Conservation (phyloP, 2,113 vertebrate genomes). For the Malurus elegans region DNA sequence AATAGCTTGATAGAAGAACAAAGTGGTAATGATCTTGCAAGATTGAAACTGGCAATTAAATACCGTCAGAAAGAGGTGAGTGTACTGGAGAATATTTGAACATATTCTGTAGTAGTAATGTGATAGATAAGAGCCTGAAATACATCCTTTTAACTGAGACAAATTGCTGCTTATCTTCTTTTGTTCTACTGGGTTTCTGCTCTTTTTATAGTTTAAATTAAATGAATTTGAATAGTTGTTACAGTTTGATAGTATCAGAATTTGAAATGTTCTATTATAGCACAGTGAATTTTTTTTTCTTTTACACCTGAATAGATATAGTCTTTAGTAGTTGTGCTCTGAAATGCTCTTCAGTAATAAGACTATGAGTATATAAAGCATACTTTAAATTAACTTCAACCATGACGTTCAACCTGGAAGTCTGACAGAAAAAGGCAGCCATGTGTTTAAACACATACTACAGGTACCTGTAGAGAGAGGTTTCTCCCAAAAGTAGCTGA, state of each 20-base stretch:
- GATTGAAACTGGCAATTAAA: conserved; percentile 96
- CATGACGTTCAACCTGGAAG: too few relatives aligned
- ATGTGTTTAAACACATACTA: not conserved
- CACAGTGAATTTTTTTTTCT: not conserved
- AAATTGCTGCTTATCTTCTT: conserved; percentile 1
- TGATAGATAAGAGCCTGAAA: conserved; percentile 34
- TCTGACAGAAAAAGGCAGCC: not conserved
- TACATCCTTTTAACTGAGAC: not conserved
- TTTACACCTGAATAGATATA: not conserved
- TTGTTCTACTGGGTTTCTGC: not conserved
- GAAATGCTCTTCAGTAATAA: not conserved
- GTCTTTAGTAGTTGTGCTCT: not conserved
- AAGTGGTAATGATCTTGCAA: conserved; percentile 86
- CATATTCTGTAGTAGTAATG: not conserved
- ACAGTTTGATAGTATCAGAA: not conserved
- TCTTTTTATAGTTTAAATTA: not conserved
- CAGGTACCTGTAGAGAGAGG: not conserved
- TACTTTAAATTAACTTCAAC: not conserved
- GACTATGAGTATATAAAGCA: not conserved
- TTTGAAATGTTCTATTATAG: not conserved
- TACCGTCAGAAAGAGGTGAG: conserved; percentile 97
- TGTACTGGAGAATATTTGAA: conserved; percentile 35
- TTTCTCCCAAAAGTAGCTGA: not conserved
- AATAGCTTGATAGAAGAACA: conserved; percentile 87
- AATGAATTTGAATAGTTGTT: not conserved